Conservation (phyloP, 2,888 invertebrate genomes). For the Chorisops tibialis region DNA sequence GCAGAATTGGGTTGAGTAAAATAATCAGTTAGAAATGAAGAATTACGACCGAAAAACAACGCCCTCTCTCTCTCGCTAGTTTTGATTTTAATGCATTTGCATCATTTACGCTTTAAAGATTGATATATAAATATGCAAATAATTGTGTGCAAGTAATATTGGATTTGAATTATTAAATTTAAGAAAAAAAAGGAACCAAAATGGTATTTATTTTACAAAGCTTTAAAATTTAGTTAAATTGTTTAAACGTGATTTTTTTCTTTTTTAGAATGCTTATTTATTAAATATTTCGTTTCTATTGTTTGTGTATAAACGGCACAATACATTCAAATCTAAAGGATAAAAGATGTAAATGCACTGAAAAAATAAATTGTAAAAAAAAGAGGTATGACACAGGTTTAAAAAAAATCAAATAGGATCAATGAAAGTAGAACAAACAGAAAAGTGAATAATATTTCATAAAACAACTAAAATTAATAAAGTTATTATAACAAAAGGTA, state of each 20-base stretch:
- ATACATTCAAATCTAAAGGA: neutral
- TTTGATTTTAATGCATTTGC: conserved; percentile 6
- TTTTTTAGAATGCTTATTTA: too few species aligned
- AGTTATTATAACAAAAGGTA: conserved; percentile 14
- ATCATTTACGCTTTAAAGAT: conserved; percentile 13
- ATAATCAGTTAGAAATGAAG: neutral
- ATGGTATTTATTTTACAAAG: neutral
- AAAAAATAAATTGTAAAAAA: conserved; percentile 5
- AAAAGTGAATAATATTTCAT: neutral
- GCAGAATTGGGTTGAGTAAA: neutral
- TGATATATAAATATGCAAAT: conserved; percentile 1
- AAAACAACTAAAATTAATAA: conserved; percentile 2
- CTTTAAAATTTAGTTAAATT: neutral
- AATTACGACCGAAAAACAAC: neutral
- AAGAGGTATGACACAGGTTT: neutral
- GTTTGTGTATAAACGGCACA: too few species aligned
- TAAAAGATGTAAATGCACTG: neutral
- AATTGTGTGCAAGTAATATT: conserved; percentile 1
- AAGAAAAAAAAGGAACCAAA: neutral
- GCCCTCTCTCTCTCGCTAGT: neutral
- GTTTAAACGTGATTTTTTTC: too few species aligned
- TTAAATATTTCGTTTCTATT: neutral
- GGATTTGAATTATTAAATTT: neutral
- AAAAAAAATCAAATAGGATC: conserved; percentile 26
- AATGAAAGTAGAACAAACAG: conserved; percentile 21